phyloP scores from a whole-genome alignment of 2,888 invertebrate genomes.

The Thysanoteuthis rhombus region DNA sequence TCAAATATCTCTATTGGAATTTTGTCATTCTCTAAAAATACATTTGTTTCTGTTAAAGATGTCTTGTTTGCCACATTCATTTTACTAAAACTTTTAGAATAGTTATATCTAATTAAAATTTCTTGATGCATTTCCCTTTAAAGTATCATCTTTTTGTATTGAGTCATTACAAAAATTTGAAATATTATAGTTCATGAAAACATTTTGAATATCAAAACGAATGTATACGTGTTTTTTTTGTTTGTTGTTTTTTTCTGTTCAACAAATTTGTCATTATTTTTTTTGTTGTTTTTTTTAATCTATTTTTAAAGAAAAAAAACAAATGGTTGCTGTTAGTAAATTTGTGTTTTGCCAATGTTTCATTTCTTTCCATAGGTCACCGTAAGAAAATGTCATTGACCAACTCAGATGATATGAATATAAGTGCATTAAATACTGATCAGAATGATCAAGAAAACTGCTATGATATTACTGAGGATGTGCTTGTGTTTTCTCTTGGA shows the following conservation, averaged over 20 bases:
- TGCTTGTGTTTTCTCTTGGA: constrained; percentile 78
- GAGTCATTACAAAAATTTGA: background rate
- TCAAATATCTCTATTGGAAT: too few species aligned
- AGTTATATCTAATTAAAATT: too few species aligned
- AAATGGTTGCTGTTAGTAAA: too few species aligned
- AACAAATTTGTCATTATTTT: background rate
- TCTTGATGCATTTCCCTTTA: too few species aligned
- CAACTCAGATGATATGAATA: constrained; percentile 13
- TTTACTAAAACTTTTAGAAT: too few species aligned
- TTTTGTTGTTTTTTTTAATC: background rate
- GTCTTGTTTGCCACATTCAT: too few species aligned
- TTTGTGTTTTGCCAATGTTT: too few species aligned
- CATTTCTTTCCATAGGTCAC: constrained; percentile 24
- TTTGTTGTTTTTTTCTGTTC: too few species aligned
- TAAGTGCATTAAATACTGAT: constrained; percentile 28
- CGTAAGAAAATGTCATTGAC: constrained; percentile 40
- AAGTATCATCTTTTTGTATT: too few species aligned
- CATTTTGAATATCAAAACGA: background rate
- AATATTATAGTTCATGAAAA: background rate
- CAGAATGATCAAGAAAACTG: constrained; percentile 31
- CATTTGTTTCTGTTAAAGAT: too few species aligned
- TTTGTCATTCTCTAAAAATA: too few species aligned
- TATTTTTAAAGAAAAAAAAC: background rate
- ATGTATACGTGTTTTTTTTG: too few species aligned
- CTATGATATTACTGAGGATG: constrained; percentile 61